Base-by-base conservation (phyloP, 2,888 invertebrate species). In the Deroplatys truncata region DNA sequence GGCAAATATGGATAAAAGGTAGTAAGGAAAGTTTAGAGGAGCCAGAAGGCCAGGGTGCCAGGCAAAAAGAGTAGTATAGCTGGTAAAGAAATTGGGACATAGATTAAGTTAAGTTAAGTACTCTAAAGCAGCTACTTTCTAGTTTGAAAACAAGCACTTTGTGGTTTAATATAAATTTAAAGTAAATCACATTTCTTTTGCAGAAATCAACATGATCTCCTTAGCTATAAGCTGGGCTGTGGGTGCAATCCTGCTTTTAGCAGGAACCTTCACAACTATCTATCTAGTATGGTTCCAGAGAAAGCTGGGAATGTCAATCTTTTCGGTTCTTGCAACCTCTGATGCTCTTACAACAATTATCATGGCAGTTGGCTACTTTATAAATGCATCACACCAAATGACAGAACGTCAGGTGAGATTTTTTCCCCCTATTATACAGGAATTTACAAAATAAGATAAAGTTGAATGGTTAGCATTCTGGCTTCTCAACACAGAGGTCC, bases 251-350 rank as follows among this genome's bases (percentile, higher is more conserved):
- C 90, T 93, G 13, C 84, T 93, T 1, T 82, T 92, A 5, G 92
- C 92, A 20, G 92, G 92, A 91, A 82, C 92, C n/a, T 84, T 92
- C 82, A 91, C 92, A 86, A 88, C 88, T 20, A 28, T 84, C 31
- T 90, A 90, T 83, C 88, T 92, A 28, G 87, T 91, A 49, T 90
- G 91, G 88, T 90, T 93, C n/a, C 89, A 89, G 83, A 56, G 92
- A 2, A 91, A 89, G 89, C 92, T 90, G 89, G 91, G 90, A 25
- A 87, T 90, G 82, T 92, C 92, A 56, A 90, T 92, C 15, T 90
- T 93, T 85, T 91, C 92, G 29, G 88, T 92, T 31, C 90, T 93
- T 20, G 91, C 92, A 82, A 91, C 91, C 29, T 93, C 93, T n/a
- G 92, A 93, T 85, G 91, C 92, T 84, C 87, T 93, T 15, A 92